Evolutionary conservation across 1,140 invertebrate genomes (phyloP), one percentile per base, ranked within the genome.

Genomic region (Phenacoccus solenopsis): DNA sequence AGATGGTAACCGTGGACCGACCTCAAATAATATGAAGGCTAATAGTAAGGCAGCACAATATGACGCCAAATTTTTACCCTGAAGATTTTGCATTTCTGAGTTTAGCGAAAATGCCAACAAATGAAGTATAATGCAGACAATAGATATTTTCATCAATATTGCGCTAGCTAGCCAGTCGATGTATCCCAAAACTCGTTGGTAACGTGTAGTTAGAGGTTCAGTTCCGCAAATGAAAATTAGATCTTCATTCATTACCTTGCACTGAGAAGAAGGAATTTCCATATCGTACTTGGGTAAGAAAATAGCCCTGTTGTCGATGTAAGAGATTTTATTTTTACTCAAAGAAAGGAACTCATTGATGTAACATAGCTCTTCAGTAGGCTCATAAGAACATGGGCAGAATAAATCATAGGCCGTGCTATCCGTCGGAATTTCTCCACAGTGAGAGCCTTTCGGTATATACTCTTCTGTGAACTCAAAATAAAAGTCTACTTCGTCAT

Each of bases 11-110:
- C 79, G 79, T 5, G 69, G 61, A 20, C 79, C 78, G 1, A 77
- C 75, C 25, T 83, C 78, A 73, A 84, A 84, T 13, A 76, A 74
- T 0, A 73, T 70, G 73, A 83, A 84, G 1, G 81, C 80, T 1
- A 78, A 72, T 9, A 84, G 73, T 0, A 84, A 74, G 0, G 81
- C 76, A 10, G 81, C 71, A 68, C 80, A 81, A 5, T 83, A 76
- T 0, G 80, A 82, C 1, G 81, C 81, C 22, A 84, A 74, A 74
- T 83, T 83, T 70, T 81, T 82, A 27, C 82, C 82, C 1, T 81
- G 82, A 10, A 84, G 74, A 74, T 83, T 83, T 64, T 79, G 76
- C n/a, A 83, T 73, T 49, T 83, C 82, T 0, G 82, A 76, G 2
- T 82, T 77, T 0, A 81, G 64, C 3, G 75, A 61, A 69, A 81